These are phyloP conservation scores for Emydura subglobosa DNA, from an alignment of 2,113 vertebrate species.

Conservation along the genomic window DNA sequence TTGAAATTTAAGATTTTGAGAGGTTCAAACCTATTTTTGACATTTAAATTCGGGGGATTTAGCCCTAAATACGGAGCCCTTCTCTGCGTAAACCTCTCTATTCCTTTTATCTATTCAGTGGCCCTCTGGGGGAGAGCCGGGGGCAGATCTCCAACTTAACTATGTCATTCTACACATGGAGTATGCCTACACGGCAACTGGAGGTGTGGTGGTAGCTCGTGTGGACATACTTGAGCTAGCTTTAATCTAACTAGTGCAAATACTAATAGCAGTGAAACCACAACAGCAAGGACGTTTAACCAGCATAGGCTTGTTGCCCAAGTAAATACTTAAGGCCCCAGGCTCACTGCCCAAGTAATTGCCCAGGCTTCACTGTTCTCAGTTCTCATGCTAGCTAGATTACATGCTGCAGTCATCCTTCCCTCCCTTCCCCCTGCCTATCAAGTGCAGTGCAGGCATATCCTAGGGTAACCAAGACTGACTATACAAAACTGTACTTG, in stretches of 20 bases:
- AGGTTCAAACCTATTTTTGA: neutral
- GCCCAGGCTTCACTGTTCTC: neutral
- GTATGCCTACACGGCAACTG: neutral
- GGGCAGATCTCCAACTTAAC: neutral
- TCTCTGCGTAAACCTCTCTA: neutral
- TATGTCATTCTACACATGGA: neutral
- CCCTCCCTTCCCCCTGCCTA: neutral
- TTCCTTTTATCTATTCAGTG: neutral
- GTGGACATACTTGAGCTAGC: neutral
- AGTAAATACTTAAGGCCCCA: neutral
- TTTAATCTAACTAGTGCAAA: neutral
- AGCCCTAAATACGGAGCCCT: neutral
- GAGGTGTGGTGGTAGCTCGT: neutral
- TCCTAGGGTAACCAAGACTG: neutral
- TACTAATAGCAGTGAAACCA: neutral
- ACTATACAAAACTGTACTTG: neutral
- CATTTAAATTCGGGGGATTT: neutral
- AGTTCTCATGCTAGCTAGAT: neutral
- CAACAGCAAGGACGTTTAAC: neutral
- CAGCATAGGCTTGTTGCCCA: neutral
- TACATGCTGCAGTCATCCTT: neutral
- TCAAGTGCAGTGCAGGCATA: neutral
- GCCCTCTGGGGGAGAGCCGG: neutral
- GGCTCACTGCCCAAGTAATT: neutral
- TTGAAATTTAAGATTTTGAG: neutral